These are phyloP conservation scores for Isoperla grammatica DNA, from an alignment of 2,888 invertebrate genomes.

Conservation along the genomic window DNA sequence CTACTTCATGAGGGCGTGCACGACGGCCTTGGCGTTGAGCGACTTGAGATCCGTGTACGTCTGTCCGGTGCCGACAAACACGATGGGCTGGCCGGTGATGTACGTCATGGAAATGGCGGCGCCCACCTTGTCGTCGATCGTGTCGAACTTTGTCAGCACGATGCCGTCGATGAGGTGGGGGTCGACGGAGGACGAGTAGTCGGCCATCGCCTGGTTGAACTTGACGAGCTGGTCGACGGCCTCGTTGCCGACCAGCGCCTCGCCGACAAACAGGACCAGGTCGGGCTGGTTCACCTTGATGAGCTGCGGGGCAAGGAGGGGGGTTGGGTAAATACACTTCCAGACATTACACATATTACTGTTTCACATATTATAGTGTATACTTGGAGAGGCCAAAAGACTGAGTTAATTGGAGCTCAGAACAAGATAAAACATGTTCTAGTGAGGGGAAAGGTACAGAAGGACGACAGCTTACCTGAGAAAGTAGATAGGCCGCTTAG, in stretches of 20 bases:
- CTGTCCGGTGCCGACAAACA: conserved; percentile 98
- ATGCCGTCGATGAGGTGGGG: conserved; percentile 98
- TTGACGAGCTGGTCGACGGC: conserved; percentile 98
- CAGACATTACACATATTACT: too few species aligned
- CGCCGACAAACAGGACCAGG: conserved; percentile 97
- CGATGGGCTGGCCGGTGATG: conserved; percentile 98
- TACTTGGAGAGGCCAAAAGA: too few species aligned
- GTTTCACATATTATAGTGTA: too few species aligned
- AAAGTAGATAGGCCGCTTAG: too few species aligned
- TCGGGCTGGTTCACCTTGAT: conserved; percentile 98
- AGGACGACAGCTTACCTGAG: too few species aligned
- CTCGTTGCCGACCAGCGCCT: conserved; percentile 99
- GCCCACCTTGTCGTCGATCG: conserved; percentile 99
- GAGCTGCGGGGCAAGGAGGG: too few species aligned
- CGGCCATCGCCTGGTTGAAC: conserved; percentile 97
- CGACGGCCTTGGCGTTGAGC: conserved; percentile 93
- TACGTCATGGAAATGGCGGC: conserved; percentile 99
- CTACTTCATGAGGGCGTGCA: conserved; percentile 91
- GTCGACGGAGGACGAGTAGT: conserved; percentile 70
- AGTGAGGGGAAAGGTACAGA: too few species aligned
- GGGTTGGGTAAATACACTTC: too few species aligned
- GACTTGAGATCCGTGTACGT: conserved; percentile 97
- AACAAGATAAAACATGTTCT: too few species aligned
- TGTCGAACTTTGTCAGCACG: conserved; percentile 98
- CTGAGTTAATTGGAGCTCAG: too few species aligned